Evolutionary conservation across 2,888 invertebrate genomes (phyloP).

Genomic region (Palloptera scutellata): DNA sequence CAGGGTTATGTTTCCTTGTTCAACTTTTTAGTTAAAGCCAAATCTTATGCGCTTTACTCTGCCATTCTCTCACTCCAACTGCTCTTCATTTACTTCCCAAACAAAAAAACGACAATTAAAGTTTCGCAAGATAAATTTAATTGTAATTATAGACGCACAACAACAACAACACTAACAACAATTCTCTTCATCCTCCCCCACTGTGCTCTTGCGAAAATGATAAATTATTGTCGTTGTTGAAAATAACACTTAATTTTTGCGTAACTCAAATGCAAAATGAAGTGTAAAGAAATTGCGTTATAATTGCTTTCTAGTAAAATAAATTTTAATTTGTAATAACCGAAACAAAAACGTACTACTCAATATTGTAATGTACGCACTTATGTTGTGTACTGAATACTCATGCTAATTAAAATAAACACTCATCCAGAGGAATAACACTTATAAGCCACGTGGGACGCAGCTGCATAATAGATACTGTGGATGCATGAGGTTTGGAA

Average conservation of each 20-base stretch:
- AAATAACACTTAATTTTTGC: background rate
- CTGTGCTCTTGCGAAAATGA: slow-evolving; percentile 2
- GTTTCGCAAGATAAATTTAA: slow-evolving; percentile 16
- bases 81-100: too few species aligned
- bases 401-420: too few species aligned
- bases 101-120: too few species aligned
- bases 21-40: too few species aligned
- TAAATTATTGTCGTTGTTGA: slow-evolving; percentile 7
- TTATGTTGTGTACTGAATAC: too few species aligned
- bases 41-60: too few species aligned
- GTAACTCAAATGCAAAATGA: background rate
- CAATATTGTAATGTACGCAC: too few species aligned
- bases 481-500: too few species aligned
- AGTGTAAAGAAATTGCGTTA: slow-evolving; percentile 16
- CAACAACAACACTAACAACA: background rate
- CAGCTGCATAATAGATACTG: too few species aligned
- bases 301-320: slow-evolving; percentile 18
- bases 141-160: slow-evolving; percentile 15
- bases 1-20: too few species aligned
- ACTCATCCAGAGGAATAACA: background rate
- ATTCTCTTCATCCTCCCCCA: background rate
- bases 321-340: too few species aligned
- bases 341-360: background rate
- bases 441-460: slow-evolving; percentile 9
- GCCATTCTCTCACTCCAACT: too few species aligned